Evolutionary conservation across 2,113 vertebrate species (phyloP).

Genomic region (Apus apus): DNA sequence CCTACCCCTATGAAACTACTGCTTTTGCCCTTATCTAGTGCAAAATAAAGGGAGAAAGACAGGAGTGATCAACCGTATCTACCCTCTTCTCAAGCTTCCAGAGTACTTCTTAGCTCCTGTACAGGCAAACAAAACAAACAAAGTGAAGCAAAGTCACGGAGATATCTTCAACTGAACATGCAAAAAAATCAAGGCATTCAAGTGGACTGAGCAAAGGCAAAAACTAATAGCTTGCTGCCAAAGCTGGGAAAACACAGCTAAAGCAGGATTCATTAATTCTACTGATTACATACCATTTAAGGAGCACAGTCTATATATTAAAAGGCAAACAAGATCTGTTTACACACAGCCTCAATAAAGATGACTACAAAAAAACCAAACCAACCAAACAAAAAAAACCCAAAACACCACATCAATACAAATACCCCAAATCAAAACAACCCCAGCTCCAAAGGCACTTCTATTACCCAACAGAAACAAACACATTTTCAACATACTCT

Average conservation of each 20-base stretch:
- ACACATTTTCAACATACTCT: background rate
- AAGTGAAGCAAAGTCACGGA: background rate
- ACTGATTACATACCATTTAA: background rate
- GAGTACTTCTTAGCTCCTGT: background rate
- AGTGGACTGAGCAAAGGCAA: background rate
- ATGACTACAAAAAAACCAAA: background rate
- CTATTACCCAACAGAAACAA: background rate
- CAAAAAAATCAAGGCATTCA: background rate
- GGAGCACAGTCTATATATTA: background rate
- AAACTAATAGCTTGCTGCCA: background rate
- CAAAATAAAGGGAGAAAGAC: background rate
- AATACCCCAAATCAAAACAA: background rate
- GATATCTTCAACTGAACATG: background rate
- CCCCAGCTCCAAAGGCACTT: background rate
- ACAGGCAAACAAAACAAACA: background rate
- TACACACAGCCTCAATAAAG: background rate
- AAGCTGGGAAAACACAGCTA: background rate
- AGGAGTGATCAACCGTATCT: fast-evolving
- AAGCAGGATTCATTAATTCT: background rate
- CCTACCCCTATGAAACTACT: background rate
- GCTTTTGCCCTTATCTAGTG: background rate
- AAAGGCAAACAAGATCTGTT: background rate
- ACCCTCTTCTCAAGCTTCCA: background rate
- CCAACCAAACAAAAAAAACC: no score
- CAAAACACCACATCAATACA: background rate